Percentiles rank a stretch among this genome's conserved stretches.
phyloP scores from a whole-genome alignment of 2,888 invertebrate species.

The Cancer borealis region DNA sequence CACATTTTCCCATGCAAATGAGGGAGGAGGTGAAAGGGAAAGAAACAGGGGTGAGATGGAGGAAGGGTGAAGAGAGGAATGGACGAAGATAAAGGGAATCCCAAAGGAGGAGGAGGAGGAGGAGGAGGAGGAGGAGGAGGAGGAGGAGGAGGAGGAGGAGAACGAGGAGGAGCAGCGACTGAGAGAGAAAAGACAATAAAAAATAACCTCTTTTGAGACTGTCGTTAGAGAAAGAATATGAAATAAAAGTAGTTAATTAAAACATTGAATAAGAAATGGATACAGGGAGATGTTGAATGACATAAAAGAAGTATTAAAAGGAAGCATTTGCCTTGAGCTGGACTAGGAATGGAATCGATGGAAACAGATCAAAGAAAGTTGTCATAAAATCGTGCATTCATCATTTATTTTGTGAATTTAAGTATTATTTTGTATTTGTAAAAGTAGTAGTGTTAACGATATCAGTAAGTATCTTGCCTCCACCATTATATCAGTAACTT shows the following conservation, averaged over 20 bases:
- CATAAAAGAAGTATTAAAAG: not conserved
- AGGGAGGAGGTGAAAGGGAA: constrained; percentile 30
- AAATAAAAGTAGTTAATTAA: too few species aligned
- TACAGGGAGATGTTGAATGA: not conserved
- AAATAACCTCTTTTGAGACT: not conserved
- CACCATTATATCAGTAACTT: too few species aligned
- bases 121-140: constrained; percentile 20
- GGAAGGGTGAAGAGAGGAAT: not conserved
- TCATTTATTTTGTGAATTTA: too few species aligned
- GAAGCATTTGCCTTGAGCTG: too few species aligned
- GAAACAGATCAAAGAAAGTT: too few species aligned
- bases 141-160: constrained; percentile 15
- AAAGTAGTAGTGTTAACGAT: not conserved
- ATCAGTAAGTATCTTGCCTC: too few species aligned
- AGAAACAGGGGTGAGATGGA: not conserved
- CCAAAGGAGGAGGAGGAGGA: not conserved
- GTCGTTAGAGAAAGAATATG: too few species aligned
- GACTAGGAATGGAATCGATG: too few species aligned
- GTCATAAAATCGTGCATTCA: too few species aligned
- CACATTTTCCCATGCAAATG: constrained; percentile 60
- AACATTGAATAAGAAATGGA: not conserved
- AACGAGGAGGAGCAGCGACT: not conserved
- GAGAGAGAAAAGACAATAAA: not conserved
- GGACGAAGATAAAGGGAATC: not conserved
- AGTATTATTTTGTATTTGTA: not conserved